Conservation (phyloP, 2,888 invertebrate species). For the Chloromyia formosa region DNA sequence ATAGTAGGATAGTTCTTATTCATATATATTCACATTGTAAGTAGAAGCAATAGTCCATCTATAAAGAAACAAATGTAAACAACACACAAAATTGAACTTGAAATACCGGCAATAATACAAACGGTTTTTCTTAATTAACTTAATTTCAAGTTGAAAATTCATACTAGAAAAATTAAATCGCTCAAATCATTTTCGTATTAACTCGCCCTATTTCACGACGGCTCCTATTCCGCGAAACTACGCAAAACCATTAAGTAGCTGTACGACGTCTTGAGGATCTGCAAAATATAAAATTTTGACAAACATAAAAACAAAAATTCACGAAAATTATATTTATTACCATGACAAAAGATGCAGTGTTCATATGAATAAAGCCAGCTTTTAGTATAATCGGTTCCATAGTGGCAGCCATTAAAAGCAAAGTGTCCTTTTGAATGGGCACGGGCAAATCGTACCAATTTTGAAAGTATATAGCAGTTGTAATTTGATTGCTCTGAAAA, state of each 20-base stretch:
- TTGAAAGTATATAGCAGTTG: background rate
- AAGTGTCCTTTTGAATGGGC: background rate
- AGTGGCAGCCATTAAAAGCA: background rate
- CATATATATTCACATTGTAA: too few relatives aligned
- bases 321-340: background rate
- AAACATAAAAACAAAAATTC: background rate
- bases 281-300: background rate
- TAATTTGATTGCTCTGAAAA: conserved; percentile 1
- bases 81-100: too few relatives aligned
- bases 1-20: too few relatives aligned
- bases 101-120: too few relatives aligned
- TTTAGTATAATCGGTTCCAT: background rate
- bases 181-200: too few relatives aligned
- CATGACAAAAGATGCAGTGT: background rate
- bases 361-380: background rate
- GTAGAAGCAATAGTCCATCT: too few relatives aligned
- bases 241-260: background rate
- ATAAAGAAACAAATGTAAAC: too few relatives aligned
- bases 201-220: too few relatives aligned
- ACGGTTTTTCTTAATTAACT: too few relatives aligned
- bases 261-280: conserved; percentile 23
- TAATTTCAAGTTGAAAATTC: too few relatives aligned
- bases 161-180: too few relatives aligned
- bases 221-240: background rate
- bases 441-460: conserved; percentile 15